phyloP scores from a whole-genome alignment of 2,797 vertebrate genomes.

The Molossus alvarezi region DNA sequence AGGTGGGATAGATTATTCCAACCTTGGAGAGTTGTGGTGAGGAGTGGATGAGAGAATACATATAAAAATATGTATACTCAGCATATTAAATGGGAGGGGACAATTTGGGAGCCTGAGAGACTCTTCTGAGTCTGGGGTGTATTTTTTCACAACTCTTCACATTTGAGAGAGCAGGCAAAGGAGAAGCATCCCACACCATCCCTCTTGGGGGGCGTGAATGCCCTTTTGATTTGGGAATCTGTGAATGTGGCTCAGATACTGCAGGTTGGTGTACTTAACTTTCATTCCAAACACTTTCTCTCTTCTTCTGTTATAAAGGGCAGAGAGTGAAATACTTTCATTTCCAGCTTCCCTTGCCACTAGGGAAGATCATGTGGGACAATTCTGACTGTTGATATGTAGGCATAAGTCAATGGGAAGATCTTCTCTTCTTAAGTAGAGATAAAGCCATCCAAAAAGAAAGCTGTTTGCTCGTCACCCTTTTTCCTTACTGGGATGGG shows the following conservation, averaged over 20 bases:
- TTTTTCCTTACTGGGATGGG: conserved; percentile 16
- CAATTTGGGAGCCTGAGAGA: background rate
- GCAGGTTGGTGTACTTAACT: background rate
- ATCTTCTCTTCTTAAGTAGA: conserved; percentile 60
- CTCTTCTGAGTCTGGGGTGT: background rate
- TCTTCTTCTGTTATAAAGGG: conserved; percentile 38
- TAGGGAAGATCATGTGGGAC: background rate
- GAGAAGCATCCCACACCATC: background rate
- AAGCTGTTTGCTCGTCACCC: background rate
- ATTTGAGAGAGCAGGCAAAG: background rate
- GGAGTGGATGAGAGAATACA: background rate
- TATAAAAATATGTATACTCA: background rate
- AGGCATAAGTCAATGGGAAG: background rate
- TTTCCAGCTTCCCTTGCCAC: background rate
- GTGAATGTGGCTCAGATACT: background rate
- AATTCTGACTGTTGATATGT: background rate
- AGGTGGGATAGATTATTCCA: background rate
- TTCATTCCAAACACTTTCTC: background rate
- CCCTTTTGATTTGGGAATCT: conserved; percentile 42
- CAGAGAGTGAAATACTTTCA: background rate
- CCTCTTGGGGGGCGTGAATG: background rate
- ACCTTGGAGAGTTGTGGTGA: background rate
- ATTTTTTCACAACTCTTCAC: conserved; percentile 45
- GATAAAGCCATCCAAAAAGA: conserved; percentile 42
- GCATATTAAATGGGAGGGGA: background rate